Evolutionary conservation across 1,140 invertebrate species (phyloP), one percentile per base, ranked within the genome.

Genomic region (Atta texana): DNA sequence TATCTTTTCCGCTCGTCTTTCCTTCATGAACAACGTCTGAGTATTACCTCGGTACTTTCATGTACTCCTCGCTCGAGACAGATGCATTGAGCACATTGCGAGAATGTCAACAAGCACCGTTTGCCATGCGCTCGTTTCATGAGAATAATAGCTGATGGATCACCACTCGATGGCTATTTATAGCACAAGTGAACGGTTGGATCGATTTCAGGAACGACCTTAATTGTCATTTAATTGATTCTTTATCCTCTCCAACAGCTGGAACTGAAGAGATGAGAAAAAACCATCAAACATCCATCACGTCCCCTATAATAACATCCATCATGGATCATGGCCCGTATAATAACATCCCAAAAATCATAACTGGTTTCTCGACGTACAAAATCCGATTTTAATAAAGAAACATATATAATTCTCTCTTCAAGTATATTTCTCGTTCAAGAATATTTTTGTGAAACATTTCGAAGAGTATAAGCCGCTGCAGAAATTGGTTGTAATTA

Each of bases 1-100:
- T 85, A 77, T 85, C 82, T 85, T 49, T 78, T 55, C 39, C 14
- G 39, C 34, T 39, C 7, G 34, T 39, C 34, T 18, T 61, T 66
- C 51, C 16, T 64, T 53, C 16, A 18, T 49, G 80, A 61, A 81
- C 31, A 57, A 49, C 16, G 51, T 68, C 21, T 14, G 44, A 61
- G 34, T 61, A 39, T 6, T 4, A 0, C 0, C 44, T 39, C 69
- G 14, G 7, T 31, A 51, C 69, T 75, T 75, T 74, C 39, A 31
- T 31, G 21, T 39, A 49, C 61, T 12, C 12, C 31, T 49, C 31
- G 31, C 18, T 24, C 16, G 51, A 81, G 49, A 24, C 39, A 39
- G 18, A 39, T 51, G n/a, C 49, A 34, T 53, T 24, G 49, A 39
- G 0, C 18, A 24, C 8, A 2, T 1, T 3, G 34, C 39, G 59